Conservation (phyloP, 2,888 invertebrate genomes). For the Phanerotoma sp. region DNA sequence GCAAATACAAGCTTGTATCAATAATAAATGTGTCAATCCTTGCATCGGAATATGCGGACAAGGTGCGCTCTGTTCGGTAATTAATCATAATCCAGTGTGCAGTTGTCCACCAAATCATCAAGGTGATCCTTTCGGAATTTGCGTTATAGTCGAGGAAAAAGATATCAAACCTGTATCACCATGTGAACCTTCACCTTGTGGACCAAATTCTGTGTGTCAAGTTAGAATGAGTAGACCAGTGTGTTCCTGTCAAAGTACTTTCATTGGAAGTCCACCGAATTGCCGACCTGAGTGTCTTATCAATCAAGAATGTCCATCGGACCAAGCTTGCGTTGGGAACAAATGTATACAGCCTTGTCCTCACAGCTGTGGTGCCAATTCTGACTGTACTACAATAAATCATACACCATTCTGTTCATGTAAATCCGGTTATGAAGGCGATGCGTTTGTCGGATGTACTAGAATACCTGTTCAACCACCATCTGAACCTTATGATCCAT, state of each 20-base stretch:
- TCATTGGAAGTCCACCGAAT: slow-evolving; percentile 78
- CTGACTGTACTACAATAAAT: slow-evolving; percentile 65
- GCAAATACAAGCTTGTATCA: slow-evolving; percentile 76
- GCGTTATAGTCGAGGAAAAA: slow-evolving; percentile 50
- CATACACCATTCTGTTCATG: slow-evolving; percentile 83
- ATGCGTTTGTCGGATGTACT: slow-evolving; percentile 81
- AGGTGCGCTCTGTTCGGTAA: slow-evolving; percentile 74
- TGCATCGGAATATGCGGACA: slow-evolving; percentile 81
- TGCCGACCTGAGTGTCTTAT: slow-evolving; percentile 83
- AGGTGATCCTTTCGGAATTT: slow-evolving; percentile 80
- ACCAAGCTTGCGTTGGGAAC: slow-evolving; percentile 78
- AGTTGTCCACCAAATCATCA: slow-evolving; percentile 72
- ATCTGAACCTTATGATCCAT: slow-evolving; percentile 63
- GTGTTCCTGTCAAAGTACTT: slow-evolving; percentile 77
- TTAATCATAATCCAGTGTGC: slow-evolving; percentile 85
- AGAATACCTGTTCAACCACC: slow-evolving; percentile 55
- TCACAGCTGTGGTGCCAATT: slow-evolving; percentile 76
- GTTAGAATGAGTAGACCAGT: slow-evolving; percentile 76
- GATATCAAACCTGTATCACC: slow-evolving; percentile 48
- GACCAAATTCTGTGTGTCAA: slow-evolving; percentile 81
- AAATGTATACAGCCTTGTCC: slow-evolving; percentile 82
- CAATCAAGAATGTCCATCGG: slow-evolving; percentile 76
- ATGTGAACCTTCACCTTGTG: slow-evolving; percentile 65
- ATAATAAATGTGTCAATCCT: slow-evolving; percentile 79
- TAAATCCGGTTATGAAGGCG: slow-evolving; percentile 74